Conservation (phyloP, 1,140 invertebrate genomes). For the Aradophagus sp. region DNA sequence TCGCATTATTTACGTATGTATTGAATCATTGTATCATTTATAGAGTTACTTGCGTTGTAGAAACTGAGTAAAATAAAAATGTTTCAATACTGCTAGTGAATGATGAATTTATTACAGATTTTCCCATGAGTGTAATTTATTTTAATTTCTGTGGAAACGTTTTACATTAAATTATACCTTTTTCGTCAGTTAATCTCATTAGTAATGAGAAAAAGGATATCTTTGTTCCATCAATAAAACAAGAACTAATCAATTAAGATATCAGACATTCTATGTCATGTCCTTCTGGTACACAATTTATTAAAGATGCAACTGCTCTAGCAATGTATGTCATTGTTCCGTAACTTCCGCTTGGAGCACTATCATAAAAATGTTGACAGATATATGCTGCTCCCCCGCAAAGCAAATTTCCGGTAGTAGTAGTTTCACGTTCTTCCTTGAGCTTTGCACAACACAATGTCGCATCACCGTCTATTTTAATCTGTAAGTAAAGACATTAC, state of each 20-base stretch:
- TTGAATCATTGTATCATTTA: too few relatives aligned
- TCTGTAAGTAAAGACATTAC: slow-evolving; percentile 80
- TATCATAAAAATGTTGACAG: slow-evolving; percentile 98
- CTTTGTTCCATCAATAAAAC: too few relatives aligned
- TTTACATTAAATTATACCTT: too few relatives aligned
- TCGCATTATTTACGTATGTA: too few relatives aligned
- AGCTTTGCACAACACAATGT: slow-evolving; percentile 92
- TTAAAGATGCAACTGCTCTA: slow-evolving; percentile 84
- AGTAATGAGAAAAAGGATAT: too few relatives aligned
- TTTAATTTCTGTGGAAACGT: too few relatives aligned
- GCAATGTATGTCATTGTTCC: slow-evolving; percentile 99
- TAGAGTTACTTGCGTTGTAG: too few relatives aligned
- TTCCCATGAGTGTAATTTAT: too few relatives aligned
- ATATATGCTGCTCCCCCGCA: slow-evolving; percentile 95
- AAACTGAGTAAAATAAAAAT: too few relatives aligned
- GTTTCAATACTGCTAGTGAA: too few relatives aligned
- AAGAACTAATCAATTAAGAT: slow-evolving; percentile 65
- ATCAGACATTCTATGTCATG: slow-evolving; percentile 88
- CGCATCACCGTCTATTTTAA: slow-evolving; percentile 89
- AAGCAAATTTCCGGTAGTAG: slow-evolving; percentile 79
- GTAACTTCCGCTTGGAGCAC: slow-evolving; percentile 95
- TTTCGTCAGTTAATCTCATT: too few relatives aligned
- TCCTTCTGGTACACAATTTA: slow-evolving; percentile 85
- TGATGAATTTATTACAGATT: too few relatives aligned
- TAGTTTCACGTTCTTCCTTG: slow-evolving; percentile 78